Evolutionary conservation across 2,113 vertebrate genomes (phyloP), one percentile per base, ranked within the genome.

Genomic region (Scopus umbretta): DNA sequence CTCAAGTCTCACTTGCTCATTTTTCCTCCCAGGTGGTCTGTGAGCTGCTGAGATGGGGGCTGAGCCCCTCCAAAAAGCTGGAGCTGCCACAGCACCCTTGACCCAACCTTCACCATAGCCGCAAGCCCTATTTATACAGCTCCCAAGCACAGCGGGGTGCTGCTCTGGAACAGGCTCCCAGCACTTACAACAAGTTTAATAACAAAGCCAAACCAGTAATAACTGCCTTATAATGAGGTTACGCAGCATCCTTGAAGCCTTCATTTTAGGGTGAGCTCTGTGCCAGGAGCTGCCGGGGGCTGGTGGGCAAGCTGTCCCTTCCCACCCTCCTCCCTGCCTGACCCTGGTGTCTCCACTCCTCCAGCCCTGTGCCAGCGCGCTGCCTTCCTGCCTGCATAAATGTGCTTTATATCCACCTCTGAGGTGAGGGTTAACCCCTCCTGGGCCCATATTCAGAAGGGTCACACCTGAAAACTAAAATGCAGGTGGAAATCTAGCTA

Each of bases 121-220:
- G 1, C 15, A 4, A 90, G 84, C 79, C 19, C 59, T 88, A 80
- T 96, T 96, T 95, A 74, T 42, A 32, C 88, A 91, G 91, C 86
- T 89, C 43, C 83, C 86, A 72, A 72, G 83, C 25, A 32, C 43
- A 63, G 63, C 1, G 1, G 63, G 80, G 52, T 91, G 83, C 95
- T 90, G 94, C 92, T 89, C 56, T 0, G 1, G 83, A 86, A 85
- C 61, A 61, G 66, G 80, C 95, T 94, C 81, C 72, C 74, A 84
- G 93, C 12, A 1, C 91, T 76, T n/a, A 43, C 13, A 9, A 43
- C 34, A 10, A 50, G 66, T 90, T 94, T 79, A 87, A 87, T 94
- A 94, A 91, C 92, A 91, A 92, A 97, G 75, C 72, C 79, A 92
- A 90, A 82, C 59, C 79, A 67, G 88, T 66, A 73, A 83, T 58